Evolutionary conservation across 2,113 vertebrate genomes (phyloP).

Genomic region (Ptychochromis oligacanthus): DNA sequence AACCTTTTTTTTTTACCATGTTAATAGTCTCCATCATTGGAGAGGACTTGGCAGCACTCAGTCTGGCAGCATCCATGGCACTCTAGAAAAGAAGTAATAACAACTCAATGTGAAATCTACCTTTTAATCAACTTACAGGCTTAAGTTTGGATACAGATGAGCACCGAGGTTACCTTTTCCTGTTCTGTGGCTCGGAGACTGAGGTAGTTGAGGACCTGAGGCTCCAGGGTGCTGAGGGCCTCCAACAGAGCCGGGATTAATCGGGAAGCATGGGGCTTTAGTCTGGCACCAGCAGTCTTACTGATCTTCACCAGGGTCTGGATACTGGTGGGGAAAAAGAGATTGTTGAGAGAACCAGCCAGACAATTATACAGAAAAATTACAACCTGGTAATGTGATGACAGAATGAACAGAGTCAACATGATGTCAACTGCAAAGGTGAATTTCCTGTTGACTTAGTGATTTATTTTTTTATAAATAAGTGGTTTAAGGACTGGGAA

Average conservation of each 20-base stretch:
- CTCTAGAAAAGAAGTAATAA: constrained; percentile 73
- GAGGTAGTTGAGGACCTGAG: constrained; percentile 97
- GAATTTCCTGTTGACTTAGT: not conserved
- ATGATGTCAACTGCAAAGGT: not conserved
- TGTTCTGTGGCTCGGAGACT: constrained; percentile 96
- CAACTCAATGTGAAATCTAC: not conserved
- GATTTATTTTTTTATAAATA: not conserved
- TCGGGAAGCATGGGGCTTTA: constrained; percentile 92
- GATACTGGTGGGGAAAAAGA: constrained; percentile 80
- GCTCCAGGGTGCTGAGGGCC: constrained; percentile 92
- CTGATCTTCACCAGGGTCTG: constrained; percentile 98
- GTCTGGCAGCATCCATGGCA: constrained; percentile 94
- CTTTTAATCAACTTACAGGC: not conserved
- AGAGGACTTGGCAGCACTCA: constrained; percentile 96
- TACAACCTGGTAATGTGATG: not conserved
- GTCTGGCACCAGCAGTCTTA: constrained; percentile 91
- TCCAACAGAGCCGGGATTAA: constrained; percentile 95
- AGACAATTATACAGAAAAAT: not conserved
- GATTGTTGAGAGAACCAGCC: not conserved
- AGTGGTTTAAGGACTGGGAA: not conserved
- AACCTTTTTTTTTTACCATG: constrained; percentile 82
- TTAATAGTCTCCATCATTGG: constrained; percentile 99
- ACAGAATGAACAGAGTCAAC: not conserved
- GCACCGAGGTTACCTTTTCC: constrained; percentile 86
- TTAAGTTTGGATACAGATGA: fast-evolving